A percentile compares a stretch with the other conserved stretches of the same genome.
phyloP scores from a whole-genome alignment of 2,797 vertebrate genomes.

The Odontamblyopus rebecca region DNA sequence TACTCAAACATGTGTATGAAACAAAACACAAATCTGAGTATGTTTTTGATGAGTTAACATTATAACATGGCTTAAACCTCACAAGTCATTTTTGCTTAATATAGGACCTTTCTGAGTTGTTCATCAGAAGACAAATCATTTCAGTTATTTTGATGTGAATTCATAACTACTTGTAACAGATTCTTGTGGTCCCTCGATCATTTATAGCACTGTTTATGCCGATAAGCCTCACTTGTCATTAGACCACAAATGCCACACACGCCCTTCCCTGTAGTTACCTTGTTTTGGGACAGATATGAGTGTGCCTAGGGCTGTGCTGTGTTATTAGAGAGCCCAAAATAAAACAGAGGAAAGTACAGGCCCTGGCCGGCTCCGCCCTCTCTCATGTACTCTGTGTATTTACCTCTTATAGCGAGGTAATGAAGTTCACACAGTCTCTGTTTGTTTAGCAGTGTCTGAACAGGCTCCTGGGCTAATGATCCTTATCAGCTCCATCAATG shows the following conservation, averaged over 20 bases:
- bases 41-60: too few relatives aligned
- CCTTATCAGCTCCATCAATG: neutral
- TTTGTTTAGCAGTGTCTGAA: slow-evolving; percentile 2
- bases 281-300: slow-evolving; percentile 1
- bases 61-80: too few relatives aligned
- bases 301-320: slow-evolving; percentile 1
- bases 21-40: too few relatives aligned
- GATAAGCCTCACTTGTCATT: neutral
- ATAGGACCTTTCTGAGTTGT: too few relatives aligned
- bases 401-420: neutral
- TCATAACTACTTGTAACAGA: neutral
- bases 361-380: neutral
- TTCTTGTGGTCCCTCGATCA: neutral
- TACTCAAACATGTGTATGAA: too few relatives aligned
- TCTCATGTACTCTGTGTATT: neutral
- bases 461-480: neutral
- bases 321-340: slow-evolving; percentile 1
- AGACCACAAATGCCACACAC: neutral
- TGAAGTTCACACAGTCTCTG: slow-evolving; percentile 11
- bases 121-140: neutral
- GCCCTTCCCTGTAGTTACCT: slow-evolving; percentile 3
- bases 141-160: neutral
- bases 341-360: slow-evolving; percentile 8
- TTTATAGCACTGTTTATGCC: neutral
- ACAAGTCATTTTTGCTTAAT: too few relatives aligned